phyloP scores from a whole-genome alignment of 2,888 invertebrate genomes.

The Aricia artaxerxes region DNA sequence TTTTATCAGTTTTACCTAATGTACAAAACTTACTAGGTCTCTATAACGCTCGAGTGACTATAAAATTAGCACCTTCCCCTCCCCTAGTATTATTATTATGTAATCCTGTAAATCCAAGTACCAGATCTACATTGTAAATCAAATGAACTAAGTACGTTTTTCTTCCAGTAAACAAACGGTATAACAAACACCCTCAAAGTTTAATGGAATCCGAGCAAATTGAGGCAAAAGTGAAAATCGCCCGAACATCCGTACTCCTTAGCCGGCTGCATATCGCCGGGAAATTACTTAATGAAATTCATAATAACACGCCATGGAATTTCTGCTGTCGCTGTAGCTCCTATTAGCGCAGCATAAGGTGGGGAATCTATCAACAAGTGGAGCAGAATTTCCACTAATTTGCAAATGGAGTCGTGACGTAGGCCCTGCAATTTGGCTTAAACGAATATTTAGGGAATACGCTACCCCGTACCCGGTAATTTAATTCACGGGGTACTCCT shows the following conservation, averaged over 20 bases:
- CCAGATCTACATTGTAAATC: neutral
- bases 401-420: constrained; percentile 77
- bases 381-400: constrained; percentile 61
- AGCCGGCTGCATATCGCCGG: constrained; percentile 25
- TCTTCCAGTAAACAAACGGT: neutral
- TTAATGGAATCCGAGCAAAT: constrained; percentile 24
- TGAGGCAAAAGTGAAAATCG: constrained; percentile 23
- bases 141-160: neutral
- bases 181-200: neutral
- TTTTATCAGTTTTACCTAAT: too few species aligned
- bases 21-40: too few species aligned
- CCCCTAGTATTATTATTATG: too few species aligned
- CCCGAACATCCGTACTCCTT: constrained; percentile 12
- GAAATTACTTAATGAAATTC: constrained; percentile 26
- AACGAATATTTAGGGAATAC: constrained; percentile 56
- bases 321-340: constrained; percentile 21
- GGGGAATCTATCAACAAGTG: neutral
- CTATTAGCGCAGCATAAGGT: constrained; percentile 31
- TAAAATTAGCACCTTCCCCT: too few species aligned
- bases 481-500: constrained; percentile 51
- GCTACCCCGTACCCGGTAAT: constrained; percentile 54
- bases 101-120: too few species aligned
- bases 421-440: constrained; percentile 73
- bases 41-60: too few species aligned
- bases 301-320: constrained; percentile 34